Evolutionary conservation across 2,888 invertebrate species (phyloP), one percentile per base, ranked within the genome.

Genomic region (Pteria penguin): DNA sequence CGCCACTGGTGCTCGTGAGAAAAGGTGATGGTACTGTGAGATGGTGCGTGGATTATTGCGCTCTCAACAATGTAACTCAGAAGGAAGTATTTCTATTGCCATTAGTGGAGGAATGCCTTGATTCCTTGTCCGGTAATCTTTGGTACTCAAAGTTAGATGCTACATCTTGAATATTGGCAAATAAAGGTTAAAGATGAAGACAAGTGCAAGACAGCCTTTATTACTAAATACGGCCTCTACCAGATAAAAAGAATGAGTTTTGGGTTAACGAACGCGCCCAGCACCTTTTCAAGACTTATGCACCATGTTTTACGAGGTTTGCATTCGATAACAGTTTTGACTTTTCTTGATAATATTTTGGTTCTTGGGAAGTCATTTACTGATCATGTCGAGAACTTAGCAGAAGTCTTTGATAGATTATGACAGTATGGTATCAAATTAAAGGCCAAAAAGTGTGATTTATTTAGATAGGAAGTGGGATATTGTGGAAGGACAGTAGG

Each of bases 321-420:
- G 55, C 36, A 72, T 4, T 79, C 78, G 78, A 70, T 68, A 11
- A 75, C 65, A 2, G 78, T 77, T 14, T 55, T 81, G 2, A 75
- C 76, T 2, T 80, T 83, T 55, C 67, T 84, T 0, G 80, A 81
- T 63, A 79, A 80, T 54, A 68, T 79, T 4, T 54, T 82, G 8
- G 76, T 84, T 11, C 32, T 75, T 14, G 76, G 79, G 0, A 61
- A 60, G 24, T 18, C 18, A 14, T 78, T 81, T 32, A 31, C 75
- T 18, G 54, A 70, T 8, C 78, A 78, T 58, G 33, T 81, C n/a
- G 2, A 4, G 11, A 76, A 81, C 66, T 26, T 81, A 31, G 45
- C 24, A 24, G 63, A 58, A 1, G 75, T 76, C 3, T 63, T 83
- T 2, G 4, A 65, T 8, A 27, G 84, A 11, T 76, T 45, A 45